Conservation (phyloP, 2,113 vertebrate genomes). For the Salvator merianae region DNA sequence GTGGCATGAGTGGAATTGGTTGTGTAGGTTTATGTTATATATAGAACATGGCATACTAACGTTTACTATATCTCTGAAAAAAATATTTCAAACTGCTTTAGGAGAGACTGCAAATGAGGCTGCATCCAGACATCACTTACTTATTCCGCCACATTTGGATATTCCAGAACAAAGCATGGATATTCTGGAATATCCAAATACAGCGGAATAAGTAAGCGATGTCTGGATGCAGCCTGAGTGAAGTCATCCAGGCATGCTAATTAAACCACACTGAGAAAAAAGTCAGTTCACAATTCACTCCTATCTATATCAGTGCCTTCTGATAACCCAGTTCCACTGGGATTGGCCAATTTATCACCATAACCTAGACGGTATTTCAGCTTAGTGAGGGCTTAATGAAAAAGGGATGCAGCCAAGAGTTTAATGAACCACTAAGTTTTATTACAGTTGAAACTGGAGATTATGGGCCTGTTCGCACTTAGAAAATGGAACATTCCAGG, state of each 20-base stretch:
- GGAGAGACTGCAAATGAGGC: not conserved
- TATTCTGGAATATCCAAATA: too few relatives aligned
- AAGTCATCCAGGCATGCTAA: not conserved
- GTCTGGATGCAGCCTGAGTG: too few relatives aligned
- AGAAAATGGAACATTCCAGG: too few relatives aligned
- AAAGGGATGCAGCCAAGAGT: not conserved
- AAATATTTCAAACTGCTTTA: too few relatives aligned
- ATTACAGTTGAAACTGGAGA: too few relatives aligned
- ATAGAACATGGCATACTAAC: not conserved
- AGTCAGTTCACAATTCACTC: not conserved
- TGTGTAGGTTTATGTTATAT: not conserved
- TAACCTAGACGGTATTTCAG: not conserved
- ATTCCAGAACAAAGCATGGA: too few relatives aligned
- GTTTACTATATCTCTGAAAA: not conserved
- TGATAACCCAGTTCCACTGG: not conserved
- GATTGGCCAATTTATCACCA: not conserved
- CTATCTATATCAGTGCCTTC: not conserved
- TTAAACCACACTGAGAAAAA: not conserved
- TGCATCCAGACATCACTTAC: too few relatives aligned
- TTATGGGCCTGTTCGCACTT: too few relatives aligned
- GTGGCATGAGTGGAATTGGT: not conserved
- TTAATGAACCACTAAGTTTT: not conserved
- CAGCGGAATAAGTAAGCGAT: too few relatives aligned
- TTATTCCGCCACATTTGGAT: too few relatives aligned
- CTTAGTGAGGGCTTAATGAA: not conserved